A percentile compares a stretch with the other conserved stretches of the same genome.
phyloP scores from a whole-genome alignment of 2,888 invertebrate species.

The Drosophila infuscata region DNA sequence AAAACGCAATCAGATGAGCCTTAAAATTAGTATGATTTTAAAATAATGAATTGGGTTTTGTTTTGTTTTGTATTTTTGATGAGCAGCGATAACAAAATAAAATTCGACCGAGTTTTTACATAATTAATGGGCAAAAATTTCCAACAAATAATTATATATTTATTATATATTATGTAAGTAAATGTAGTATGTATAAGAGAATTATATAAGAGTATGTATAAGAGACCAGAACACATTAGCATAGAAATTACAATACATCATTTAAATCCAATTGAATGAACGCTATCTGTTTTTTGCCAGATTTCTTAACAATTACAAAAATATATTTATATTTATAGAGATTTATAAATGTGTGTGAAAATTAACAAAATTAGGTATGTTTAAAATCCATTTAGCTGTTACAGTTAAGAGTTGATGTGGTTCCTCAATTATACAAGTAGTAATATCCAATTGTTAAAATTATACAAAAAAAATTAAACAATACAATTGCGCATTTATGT shows the following conservation, averaged over 20 bases:
- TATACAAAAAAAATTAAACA: constrained; percentile 27
- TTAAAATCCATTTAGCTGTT: constrained; percentile 25
- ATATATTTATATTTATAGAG: background rate
- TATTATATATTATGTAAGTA: constrained; percentile 19
- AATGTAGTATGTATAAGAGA: constrained; percentile 17
- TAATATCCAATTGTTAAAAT: constrained; percentile 54
- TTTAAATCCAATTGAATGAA: constrained; percentile 31
- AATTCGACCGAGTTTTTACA: constrained; percentile 41
- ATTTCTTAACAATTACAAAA: constrained; percentile 43
- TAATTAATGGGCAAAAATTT: constrained; percentile 34
- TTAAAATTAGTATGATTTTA: constrained; percentile 21
- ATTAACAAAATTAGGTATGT: constrained; percentile 21
- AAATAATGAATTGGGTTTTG: constrained; percentile 10
- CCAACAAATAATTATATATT: constrained; percentile 35
- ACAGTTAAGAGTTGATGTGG: constrained; percentile 15
- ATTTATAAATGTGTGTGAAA: constrained; percentile 2
- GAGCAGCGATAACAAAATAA: constrained; percentile 42
- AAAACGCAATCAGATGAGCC: constrained; percentile 8
- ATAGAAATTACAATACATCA: constrained; percentile 25
- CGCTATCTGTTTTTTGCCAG: constrained; percentile 15
- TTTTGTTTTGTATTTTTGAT: background rate
- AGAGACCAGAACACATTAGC: constrained; percentile 46
- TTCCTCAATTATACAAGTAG: constrained; percentile 14
- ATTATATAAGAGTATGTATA: constrained; percentile 14
- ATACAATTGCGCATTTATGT: constrained; percentile 9